Evolutionary conservation across 2,113 vertebrate genomes (phyloP).

Genomic region (Upupa epops): DNA sequence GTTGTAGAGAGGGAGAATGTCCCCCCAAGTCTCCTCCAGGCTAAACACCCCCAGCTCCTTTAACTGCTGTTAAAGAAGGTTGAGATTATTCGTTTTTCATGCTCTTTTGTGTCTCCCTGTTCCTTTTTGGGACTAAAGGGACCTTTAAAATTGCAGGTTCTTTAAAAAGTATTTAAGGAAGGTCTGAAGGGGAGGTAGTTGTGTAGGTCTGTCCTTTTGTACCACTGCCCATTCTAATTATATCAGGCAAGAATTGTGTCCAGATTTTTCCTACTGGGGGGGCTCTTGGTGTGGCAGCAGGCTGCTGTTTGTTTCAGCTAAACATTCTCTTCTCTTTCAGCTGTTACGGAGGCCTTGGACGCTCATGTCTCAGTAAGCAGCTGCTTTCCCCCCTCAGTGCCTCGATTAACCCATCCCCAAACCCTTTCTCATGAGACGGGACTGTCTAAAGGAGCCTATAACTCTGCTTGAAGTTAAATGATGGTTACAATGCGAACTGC

Average conservation of each 20-base stretch:
- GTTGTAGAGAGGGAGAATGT: no score
- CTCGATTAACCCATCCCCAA: neutral
- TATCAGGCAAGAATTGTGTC: neutral
- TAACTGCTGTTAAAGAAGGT: neutral
- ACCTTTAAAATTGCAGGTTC: neutral
- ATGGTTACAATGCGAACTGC: neutral
- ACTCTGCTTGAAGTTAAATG: neutral
- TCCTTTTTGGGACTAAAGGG: neutral
- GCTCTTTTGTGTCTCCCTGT: neutral
- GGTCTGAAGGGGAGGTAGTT: neutral
- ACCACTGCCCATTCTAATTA: neutral
- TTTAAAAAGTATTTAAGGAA: neutral
- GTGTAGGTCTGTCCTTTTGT: neutral
- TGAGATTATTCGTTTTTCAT: neutral
- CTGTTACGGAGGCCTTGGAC: conserved; percentile 87
- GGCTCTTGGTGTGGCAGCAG: neutral
- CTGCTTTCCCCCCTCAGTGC: neutral
- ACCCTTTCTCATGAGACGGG: neutral
- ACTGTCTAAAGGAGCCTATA: neutral
- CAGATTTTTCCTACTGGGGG: fast-evolving
- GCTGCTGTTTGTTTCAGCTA: neutral
- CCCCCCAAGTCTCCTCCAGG: no score
- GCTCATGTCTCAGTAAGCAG: conserved; percentile 85
- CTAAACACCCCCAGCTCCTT: no score
- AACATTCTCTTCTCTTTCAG: conserved; percentile 70